These are phyloP conservation scores for Dasysyrphus albostriatus DNA, from an alignment of 2,888 invertebrate genomes.

Conservation along the genomic window DNA sequence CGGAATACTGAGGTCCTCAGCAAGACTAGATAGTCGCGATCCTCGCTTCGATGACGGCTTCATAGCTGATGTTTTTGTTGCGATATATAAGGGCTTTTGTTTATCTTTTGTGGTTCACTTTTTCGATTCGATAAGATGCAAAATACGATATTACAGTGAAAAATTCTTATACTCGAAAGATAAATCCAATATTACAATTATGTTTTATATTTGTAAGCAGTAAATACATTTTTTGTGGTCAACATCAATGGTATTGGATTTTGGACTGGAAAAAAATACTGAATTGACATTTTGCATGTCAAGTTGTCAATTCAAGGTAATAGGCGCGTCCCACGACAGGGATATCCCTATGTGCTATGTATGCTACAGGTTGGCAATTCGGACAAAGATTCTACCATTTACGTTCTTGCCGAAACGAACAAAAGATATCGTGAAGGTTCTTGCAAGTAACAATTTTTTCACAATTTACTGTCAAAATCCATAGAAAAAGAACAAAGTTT, in stretches of 20 bases:
- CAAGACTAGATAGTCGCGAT: constrained; percentile 82
- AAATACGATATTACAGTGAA: not conserved
- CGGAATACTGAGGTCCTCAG: constrained; percentile 82
- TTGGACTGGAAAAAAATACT: not conserved
- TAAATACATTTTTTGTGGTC: constrained; percentile 29
- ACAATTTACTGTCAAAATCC: too few relatives aligned
- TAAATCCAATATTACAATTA: not conserved
- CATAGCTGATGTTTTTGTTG: constrained; percentile 76
- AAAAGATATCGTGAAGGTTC: too few relatives aligned
- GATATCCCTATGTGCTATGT: too few relatives aligned
- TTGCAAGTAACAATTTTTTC: too few relatives aligned
- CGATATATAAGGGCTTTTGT: constrained; percentile 51
- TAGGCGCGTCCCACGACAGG: too few relatives aligned
- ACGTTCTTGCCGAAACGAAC: too few relatives aligned
- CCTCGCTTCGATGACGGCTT: constrained; percentile 80
- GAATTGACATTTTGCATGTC: not conserved
- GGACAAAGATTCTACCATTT: too few relatives aligned
- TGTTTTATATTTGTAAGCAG: constrained; percentile 22
- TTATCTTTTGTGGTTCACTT: not conserved
- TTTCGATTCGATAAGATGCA: not conserved
- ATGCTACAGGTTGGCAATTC: too few relatives aligned
- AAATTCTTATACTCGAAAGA: not conserved
- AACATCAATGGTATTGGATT: not conserved
- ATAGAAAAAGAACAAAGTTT: too few relatives aligned
- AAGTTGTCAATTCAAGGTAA: too few relatives aligned